Conservation (phyloP, 2,888 invertebrate genomes). For the Oxyscelio sp. region DNA sequence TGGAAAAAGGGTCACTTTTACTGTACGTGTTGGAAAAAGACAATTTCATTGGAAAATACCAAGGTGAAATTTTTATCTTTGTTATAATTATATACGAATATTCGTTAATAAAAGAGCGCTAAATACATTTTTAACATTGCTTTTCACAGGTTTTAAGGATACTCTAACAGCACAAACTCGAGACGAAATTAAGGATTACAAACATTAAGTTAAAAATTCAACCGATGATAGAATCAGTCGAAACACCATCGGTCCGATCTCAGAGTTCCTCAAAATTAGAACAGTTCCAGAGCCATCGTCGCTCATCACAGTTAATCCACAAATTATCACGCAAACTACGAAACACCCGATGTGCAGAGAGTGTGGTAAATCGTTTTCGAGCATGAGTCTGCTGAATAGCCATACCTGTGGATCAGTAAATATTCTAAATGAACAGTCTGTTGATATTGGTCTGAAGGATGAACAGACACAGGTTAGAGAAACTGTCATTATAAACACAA, state of each 20-base stretch:
- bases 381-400: constrained; percentile 83
- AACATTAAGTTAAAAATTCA: constrained; percentile 82
- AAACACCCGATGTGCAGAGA: constrained; percentile 84
- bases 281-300: constrained; percentile 83
- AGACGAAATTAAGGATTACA: constrained; percentile 85
- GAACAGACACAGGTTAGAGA: constrained; percentile 63
- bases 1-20: too few species aligned
- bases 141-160: constrained; percentile 82
- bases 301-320: constrained; percentile 86
- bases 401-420: constrained; percentile 82
- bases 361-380: constrained; percentile 86
- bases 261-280: constrained; percentile 86
- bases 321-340: constrained; percentile 83
- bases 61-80: too few species aligned
- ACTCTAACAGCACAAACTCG: constrained; percentile 81
- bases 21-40: too few species aligned
- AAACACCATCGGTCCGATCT: constrained; percentile 86
- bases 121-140: too few species aligned
- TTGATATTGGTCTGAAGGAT: constrained; percentile 76
- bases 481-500: too few species aligned
- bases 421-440: constrained; percentile 81
- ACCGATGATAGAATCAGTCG: constrained; percentile 84
- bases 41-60: too few species aligned
- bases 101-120: too few species aligned
- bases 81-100: too few species aligned